phyloP scores from a whole-genome alignment of 2,113 vertebrate genomes.

The Elephantulus edwardii region DNA sequence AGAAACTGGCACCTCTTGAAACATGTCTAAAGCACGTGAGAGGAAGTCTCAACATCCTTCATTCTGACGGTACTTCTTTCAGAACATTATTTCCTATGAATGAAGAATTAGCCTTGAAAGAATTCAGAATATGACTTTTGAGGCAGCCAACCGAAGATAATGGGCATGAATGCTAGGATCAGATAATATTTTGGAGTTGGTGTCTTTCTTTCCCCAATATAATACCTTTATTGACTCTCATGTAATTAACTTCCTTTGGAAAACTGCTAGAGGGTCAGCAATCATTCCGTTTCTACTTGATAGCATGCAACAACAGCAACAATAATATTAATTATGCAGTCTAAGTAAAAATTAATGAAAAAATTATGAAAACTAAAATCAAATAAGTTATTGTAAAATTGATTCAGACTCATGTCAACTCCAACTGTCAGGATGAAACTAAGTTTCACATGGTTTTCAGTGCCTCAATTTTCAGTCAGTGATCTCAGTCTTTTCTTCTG shows the following conservation, averaged over 20 bases:
- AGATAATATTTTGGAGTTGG: background rate
- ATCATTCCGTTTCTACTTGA: too few relatives aligned
- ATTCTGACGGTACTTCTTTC: background rate
- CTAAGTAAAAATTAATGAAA: too few relatives aligned
- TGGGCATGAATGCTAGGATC: background rate
- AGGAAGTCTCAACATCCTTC: background rate
- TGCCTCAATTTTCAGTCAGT: background rate
- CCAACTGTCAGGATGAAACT: background rate
- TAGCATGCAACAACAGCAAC: too few relatives aligned
- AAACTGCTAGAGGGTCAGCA: too few relatives aligned
- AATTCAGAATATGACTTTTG: background rate
- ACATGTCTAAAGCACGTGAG: background rate
- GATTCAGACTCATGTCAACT: background rate
- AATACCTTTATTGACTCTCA: background rate
- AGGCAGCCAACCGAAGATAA: background rate
- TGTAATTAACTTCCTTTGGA: too few relatives aligned
- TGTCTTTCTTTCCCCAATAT: background rate
- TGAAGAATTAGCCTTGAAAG: background rate
- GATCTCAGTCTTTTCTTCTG: background rate
- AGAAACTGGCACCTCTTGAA: background rate
- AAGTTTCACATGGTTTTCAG: background rate
- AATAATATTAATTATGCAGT: too few relatives aligned
- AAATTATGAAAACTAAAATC: background rate
- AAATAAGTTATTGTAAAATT: background rate
- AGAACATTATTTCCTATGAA: background rate